Conservation (phyloP, 2,113 vertebrate genomes). For the Thymallus thymallus region DNA sequence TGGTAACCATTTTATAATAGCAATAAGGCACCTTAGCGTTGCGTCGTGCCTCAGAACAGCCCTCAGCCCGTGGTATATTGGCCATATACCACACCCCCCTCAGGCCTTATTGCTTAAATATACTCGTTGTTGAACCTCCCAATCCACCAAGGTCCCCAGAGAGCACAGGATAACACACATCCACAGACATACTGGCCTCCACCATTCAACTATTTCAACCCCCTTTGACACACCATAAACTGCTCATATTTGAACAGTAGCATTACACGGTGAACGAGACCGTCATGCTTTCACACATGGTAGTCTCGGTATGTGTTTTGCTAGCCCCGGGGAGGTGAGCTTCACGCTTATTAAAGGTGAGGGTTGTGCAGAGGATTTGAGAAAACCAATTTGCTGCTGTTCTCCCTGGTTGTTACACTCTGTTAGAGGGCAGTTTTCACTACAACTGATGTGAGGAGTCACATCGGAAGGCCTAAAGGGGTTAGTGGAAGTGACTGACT, state of each 20-base stretch:
- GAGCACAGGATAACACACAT: neutral
- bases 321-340: constrained; percentile 20
- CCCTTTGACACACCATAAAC: constrained; percentile 1
- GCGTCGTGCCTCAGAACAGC: too few species aligned
- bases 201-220: neutral
- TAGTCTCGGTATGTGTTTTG: neutral
- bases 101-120: neutral
- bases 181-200: neutral
- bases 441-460: neutral
- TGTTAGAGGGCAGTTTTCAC: constrained; percentile 20
- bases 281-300: neutral
- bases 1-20: too few species aligned
- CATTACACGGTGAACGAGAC: neutral
- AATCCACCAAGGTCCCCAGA: neutral
- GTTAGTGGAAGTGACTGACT: neutral
- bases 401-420: constrained; percentile 28
- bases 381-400: constrained; percentile 33
- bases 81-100: too few species aligned
- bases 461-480: neutral
- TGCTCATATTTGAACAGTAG: neutral
- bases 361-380: neutral
- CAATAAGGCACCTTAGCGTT: too few species aligned
- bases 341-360: constrained; percentile 25
- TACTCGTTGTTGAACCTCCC: neutral
- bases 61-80: too few species aligned